Percentiles rank a stretch among this genome's conserved stretches.
Conservation (phyloP, 1,140 invertebrate species). For the Heterodera schachtii region DNA sequence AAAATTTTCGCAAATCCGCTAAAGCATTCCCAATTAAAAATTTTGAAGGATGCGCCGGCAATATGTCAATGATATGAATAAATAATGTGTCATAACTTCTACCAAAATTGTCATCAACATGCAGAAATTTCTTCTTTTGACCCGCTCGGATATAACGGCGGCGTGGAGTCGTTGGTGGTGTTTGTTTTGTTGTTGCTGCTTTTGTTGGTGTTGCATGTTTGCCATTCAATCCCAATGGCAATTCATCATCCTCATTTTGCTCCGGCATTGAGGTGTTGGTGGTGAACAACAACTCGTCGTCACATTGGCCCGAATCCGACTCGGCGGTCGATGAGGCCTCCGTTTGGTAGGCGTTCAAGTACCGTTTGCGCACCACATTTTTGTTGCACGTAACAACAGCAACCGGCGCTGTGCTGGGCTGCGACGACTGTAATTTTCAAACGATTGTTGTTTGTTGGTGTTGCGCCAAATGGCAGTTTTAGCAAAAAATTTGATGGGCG, state of each 20-base stretch:
- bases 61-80: too few species aligned
- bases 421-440: too few species aligned
- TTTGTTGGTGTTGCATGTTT: background rate
- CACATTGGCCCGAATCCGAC: background rate
- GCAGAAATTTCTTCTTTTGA: constrained; percentile 1
- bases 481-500: too few species aligned
- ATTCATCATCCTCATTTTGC: background rate
- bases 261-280: background rate
- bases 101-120: background rate
- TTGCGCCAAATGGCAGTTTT: too few species aligned
- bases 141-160: too few species aligned
- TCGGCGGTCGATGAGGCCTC: constrained; percentile 32
- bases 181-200: too few species aligned
- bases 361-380: constrained; percentile 6
- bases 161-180: too few species aligned
- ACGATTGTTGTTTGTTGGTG: too few species aligned
- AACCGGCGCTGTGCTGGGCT: background rate
- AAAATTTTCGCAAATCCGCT: too few species aligned
- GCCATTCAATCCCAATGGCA: constrained; percentile 4
- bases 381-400: background rate
- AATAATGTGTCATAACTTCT: too few species aligned
- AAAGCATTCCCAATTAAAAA: too few species aligned
- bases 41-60: too few species aligned
- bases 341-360: constrained; percentile 22
- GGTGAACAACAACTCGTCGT: background rate